Base-by-base conservation (phyloP, 2,888 invertebrate species). In the Formica aserva region DNA sequence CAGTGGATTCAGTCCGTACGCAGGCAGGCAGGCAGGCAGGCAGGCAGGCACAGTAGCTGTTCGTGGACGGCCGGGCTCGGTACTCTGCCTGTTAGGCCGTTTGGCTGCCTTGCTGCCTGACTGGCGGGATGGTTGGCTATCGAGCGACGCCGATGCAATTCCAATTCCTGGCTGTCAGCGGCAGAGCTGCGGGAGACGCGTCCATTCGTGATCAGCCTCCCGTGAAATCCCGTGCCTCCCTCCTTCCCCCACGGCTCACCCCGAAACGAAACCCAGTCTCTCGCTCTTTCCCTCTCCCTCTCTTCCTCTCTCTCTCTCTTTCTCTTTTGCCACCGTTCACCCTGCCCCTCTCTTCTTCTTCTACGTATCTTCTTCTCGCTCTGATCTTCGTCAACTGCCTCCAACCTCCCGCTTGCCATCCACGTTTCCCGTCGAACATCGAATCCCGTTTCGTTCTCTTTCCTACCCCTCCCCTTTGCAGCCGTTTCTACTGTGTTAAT, bases 121-220 rank as follows among this genome's bases (percentile, higher is more conserved):
- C 90, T 92, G 91, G 92, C 90, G 89, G 93, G 92, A 90, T 93
- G 94, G 93, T 91, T 94, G 94, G 93, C 94, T 94, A 94, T 94
- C 94, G 94, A 94, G 94, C 94, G 94, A 94, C 93, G 94, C 94
- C 94, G 94, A 94, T 94, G 94, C 94, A 94, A 94, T 94, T 94
- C 94, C 94, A 94, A 94, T 94, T 94, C 94, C 94, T 94, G 93
- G 94, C 94, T 94, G 94, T 94, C 94, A 94, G 94, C 94, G 93
- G 93, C 94, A 94, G 94, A 93, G 92, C 94, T 93, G 93, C 93
- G 94, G 94, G 94, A 94, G 93, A 93, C 94, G 94, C 94, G 94
- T 94, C 94, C 94, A 94, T 94, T 94, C 94, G 94, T 93, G 94
- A 93, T 91, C 94, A 93, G 94, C 93, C 94, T 94, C 87, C 94